Evolutionary conservation across 2,113 vertebrate species (phyloP).

Genomic region (Chinchilla lanigera): DNA sequence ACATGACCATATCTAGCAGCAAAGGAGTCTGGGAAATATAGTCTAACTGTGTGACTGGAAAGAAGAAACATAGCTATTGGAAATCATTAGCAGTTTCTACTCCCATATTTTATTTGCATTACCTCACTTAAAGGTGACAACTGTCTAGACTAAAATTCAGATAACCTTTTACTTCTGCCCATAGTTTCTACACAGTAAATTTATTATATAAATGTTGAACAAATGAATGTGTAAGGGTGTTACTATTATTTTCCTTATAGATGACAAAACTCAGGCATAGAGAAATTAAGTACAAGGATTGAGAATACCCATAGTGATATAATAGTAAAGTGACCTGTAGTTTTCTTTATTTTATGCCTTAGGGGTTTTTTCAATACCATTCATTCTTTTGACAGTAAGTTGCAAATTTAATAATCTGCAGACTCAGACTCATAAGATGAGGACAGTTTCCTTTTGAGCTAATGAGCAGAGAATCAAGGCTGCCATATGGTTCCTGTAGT

Average conservation of each 20-base stretch:
- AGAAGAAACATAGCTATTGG: neutral
- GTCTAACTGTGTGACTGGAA: neutral
- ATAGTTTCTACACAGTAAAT: neutral
- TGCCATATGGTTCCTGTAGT: neutral
- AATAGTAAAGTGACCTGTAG: neutral
- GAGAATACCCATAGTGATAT: neutral
- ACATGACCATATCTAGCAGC: neutral
- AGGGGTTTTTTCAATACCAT: neutral
- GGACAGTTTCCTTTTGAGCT: neutral
- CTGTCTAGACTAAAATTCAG: neutral
- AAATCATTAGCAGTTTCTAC: neutral
- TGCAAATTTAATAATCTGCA: constrained; percentile 18
- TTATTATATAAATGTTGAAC: neutral
- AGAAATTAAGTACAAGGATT: neutral
- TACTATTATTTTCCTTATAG: neutral
- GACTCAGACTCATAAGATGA: neutral
- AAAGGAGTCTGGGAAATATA: neutral
- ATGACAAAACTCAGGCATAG: neutral
- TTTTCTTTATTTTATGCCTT: neutral
- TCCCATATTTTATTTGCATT: neutral
- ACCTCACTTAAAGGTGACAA: neutral
- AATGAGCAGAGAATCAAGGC: neutral
- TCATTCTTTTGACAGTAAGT: neutral
- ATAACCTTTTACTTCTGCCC: neutral
- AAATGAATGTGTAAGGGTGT: neutral